A percentile compares a stretch with the other conserved stretches of the same genome.
Evolutionary conservation across 2,888 invertebrate genomes (phyloP).

Genomic region (Trichopoda pennipes): DNA sequence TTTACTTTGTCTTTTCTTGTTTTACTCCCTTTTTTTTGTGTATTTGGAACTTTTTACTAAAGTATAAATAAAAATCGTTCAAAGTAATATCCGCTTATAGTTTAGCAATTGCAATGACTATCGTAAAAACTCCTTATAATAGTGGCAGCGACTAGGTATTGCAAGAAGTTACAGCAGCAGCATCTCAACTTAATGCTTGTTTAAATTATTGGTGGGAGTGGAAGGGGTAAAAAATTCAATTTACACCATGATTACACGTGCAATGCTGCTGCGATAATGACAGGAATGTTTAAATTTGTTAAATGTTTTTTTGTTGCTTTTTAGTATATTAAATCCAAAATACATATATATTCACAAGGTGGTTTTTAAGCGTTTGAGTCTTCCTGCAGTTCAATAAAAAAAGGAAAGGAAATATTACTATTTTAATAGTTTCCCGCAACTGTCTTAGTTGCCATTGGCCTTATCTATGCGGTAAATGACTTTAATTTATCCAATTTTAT

Average conservation of each 20-base stretch:
- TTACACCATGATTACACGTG: conserved; percentile 68
- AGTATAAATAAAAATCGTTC: conserved; percentile 58
- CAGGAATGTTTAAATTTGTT: conserved; percentile 61
- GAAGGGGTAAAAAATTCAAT: conserved; percentile 55
- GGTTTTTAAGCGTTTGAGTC: no score
- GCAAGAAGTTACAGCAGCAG: not conserved
- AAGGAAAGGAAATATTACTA: no score
- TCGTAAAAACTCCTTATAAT: conserved; percentile 18
- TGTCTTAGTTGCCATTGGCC: no score
- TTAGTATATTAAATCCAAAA: not conserved
- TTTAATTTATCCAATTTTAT: no score
- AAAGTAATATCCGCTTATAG: conserved; percentile 67
- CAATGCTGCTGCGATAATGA: conserved; percentile 59
- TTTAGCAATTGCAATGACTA: conserved; percentile 62
- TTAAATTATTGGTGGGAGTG: conserved; percentile 1
- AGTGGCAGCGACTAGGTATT: not conserved
- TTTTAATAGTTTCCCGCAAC: no score
- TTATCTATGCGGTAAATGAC: no score
- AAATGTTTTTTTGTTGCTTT: conserved; percentile 6
- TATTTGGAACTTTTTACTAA: not conserved
- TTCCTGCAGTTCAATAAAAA: no score
- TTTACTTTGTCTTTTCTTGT: conserved; percentile 34
- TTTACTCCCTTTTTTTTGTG: no score
- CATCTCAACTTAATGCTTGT: conserved; percentile 18
- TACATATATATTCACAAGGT: not conserved